Evolutionary conservation across 2,797 vertebrate species (phyloP).

Genomic region (Pseudomugil gertrudae): DNA sequence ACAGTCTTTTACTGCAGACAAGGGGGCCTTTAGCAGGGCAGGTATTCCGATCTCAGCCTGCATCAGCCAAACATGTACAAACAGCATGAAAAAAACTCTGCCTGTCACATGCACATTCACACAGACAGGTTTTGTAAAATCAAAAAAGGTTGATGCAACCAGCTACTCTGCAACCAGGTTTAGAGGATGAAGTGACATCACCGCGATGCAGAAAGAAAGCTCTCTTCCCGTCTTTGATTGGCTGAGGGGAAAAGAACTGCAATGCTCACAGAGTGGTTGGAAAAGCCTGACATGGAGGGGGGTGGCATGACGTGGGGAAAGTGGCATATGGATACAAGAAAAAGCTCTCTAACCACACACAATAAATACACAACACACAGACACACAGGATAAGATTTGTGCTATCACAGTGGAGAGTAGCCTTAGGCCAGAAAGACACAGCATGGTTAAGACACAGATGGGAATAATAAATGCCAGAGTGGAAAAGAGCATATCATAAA

Average conservation of each 20-base stretch:
- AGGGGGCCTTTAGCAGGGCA: slow-evolving; percentile 61
- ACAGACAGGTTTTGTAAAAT: slow-evolving; percentile 29
- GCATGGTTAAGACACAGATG: slow-evolving; percentile 22
- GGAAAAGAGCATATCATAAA: not conserved
- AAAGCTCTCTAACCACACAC: slow-evolving; percentile 22
- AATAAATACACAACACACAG: slow-evolving; percentile 36
- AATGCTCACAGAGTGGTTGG: slow-evolving; percentile 21
- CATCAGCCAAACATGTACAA: slow-evolving; percentile 41
- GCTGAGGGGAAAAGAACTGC: slow-evolving; percentile 23
- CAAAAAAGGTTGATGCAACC: slow-evolving; percentile 48
- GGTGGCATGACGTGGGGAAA: slow-evolving; percentile 6
- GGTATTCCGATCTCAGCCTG: slow-evolving; percentile 51
- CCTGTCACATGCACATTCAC: slow-evolving; percentile 9
- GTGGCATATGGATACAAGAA: slow-evolving; percentile 47
- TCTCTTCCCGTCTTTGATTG: slow-evolving; percentile 54
- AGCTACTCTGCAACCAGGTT: slow-evolving; percentile 35
- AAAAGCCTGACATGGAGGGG: slow-evolving; percentile 21
- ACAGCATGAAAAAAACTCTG: slow-evolving; percentile 14
- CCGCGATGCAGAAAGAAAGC: slow-evolving; percentile 53
- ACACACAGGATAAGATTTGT: slow-evolving; percentile 22
- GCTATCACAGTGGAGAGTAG: slow-evolving; percentile 36
- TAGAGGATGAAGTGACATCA: slow-evolving; percentile 51
- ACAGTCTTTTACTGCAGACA: slow-evolving; percentile 61
- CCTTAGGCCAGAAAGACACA: slow-evolving; percentile 18
- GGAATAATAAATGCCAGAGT: slow-evolving; percentile 16